These are phyloP conservation scores for Yponomeuta sedellus DNA, from an alignment of 2,888 invertebrate genomes.

Conservation along the genomic window DNA sequence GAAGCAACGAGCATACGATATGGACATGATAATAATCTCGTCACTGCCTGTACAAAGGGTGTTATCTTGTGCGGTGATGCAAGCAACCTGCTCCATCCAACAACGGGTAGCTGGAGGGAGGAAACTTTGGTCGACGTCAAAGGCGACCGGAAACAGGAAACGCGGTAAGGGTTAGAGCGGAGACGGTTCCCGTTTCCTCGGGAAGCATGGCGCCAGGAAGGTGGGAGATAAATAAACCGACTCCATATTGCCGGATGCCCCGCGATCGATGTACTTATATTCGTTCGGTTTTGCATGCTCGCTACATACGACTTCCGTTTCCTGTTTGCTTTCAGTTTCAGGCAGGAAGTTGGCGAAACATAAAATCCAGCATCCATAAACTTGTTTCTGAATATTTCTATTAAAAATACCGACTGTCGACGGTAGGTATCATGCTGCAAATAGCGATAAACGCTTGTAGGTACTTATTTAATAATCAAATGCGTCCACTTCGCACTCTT, in stretches of 20 bases:
- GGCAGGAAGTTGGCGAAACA: slow-evolving; percentile 14
- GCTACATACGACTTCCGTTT: slow-evolving; percentile 64
- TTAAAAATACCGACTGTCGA: too few relatives aligned
- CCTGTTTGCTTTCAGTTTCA: slow-evolving; percentile 55
- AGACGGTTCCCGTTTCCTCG: slow-evolving; percentile 71
- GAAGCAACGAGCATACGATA: too few relatives aligned
- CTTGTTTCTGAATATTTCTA: not conserved
- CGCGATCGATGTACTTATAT: slow-evolving; percentile 55
- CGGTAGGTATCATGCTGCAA: too few relatives aligned
- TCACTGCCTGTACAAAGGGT: not conserved
- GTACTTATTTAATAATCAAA: too few relatives aligned
- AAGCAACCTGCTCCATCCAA: slow-evolving; percentile 35
- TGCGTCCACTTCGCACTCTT: not conserved
- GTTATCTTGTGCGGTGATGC: slow-evolving; percentile 33
- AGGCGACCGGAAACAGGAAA: slow-evolving; percentile 71
- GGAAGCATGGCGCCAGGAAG: slow-evolving; percentile 73
- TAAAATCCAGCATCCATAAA: slow-evolving; percentile 9
- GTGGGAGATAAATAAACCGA: slow-evolving; percentile 67
- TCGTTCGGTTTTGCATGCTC: slow-evolving; percentile 66
- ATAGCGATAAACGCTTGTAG: too few relatives aligned
- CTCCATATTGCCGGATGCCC: slow-evolving; percentile 66
- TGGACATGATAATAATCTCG: too few relatives aligned
- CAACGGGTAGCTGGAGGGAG: slow-evolving; percentile 36
- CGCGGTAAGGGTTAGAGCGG: slow-evolving; percentile 72
- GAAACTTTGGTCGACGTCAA: slow-evolving; percentile 61